phyloP scores from a whole-genome alignment of 2,797 vertebrate species.

The Lutjanus campechanus region DNA sequence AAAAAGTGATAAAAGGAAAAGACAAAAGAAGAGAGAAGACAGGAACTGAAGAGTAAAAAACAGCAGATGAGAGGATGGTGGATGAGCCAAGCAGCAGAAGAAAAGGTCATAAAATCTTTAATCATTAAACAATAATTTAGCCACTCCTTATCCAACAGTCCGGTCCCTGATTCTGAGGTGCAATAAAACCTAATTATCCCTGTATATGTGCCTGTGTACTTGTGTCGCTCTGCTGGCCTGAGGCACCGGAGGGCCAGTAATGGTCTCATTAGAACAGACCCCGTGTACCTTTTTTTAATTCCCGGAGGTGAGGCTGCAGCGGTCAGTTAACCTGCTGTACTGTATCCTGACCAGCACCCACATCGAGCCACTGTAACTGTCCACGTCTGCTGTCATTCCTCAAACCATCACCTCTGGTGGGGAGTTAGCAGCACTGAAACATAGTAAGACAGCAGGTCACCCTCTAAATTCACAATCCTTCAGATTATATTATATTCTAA shows the following conservation, averaged over 20 bases:
- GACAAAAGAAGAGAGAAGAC: no score
- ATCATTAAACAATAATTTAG: constrained; percentile 65
- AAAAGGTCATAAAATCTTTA: constrained; percentile 43
- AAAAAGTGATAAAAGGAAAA: neutral
- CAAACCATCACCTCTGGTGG: neutral
- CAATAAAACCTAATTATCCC: constrained; percentile 65
- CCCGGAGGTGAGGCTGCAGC: constrained; percentile 39
- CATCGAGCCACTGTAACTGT: constrained; percentile 16
- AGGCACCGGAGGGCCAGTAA: constrained; percentile 51
- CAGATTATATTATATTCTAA: neutral
- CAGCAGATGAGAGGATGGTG: neutral
- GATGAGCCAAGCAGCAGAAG: neutral
- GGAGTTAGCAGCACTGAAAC: neutral
- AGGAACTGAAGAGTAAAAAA: neutral
- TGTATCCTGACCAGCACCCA: constrained; percentile 1
- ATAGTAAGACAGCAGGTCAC: neutral
- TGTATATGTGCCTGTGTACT: constrained; percentile 46
- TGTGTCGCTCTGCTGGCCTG: constrained; percentile 45
- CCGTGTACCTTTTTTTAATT: constrained; percentile 36
- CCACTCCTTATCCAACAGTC: constrained; percentile 54
- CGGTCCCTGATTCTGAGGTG: constrained; percentile 46
- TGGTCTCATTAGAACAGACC: constrained; percentile 69
- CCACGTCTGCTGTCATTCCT: constrained; percentile 16
- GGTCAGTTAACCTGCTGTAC: constrained; percentile 50
- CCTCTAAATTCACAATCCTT: neutral